Evolutionary conservation across 2,888 invertebrate genomes (phyloP).

Genomic region (Mantis religiosa): DNA sequence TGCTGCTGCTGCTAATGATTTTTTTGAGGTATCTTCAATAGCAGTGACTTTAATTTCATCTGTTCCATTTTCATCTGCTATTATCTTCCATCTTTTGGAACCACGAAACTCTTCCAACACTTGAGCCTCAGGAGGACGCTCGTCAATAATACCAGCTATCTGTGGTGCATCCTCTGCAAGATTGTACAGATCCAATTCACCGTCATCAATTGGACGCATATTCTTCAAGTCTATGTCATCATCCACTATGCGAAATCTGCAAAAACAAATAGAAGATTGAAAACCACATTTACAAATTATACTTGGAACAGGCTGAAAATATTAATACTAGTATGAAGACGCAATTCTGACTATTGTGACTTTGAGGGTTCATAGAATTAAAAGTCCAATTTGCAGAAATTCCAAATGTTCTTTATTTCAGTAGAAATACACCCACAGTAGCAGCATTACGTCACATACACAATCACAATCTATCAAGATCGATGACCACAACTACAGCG

Average conservation of each 20-base stretch:
- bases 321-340: too few species aligned
- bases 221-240: slow-evolving; percentile 70
- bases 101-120: slow-evolving; percentile 34
- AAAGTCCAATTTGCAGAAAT: too few species aligned
- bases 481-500: too few species aligned
- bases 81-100: slow-evolving; percentile 29
- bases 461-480: too few species aligned
- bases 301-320: too few species aligned
- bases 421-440: too few species aligned
- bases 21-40: neutral
- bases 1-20: neutral
- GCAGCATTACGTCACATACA: too few species aligned
- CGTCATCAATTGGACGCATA: slow-evolving; percentile 56
- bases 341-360: too few species aligned
- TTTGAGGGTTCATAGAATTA: too few species aligned
- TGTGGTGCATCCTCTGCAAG: slow-evolving; percentile 86
- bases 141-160: slow-evolving; percentile 83
- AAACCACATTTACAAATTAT: neutral
- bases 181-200: slow-evolving; percentile 63
- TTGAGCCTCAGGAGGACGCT: slow-evolving; percentile 63
- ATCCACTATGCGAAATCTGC: slow-evolving; percentile 78
- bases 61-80: slow-evolving; percentile 29
- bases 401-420: too few species aligned
- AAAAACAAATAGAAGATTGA: slow-evolving; percentile 40
- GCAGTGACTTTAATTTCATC: slow-evolving; percentile 28